Base-by-base conservation (phyloP, 1,140 invertebrate species). In the Aricia agestis region DNA sequence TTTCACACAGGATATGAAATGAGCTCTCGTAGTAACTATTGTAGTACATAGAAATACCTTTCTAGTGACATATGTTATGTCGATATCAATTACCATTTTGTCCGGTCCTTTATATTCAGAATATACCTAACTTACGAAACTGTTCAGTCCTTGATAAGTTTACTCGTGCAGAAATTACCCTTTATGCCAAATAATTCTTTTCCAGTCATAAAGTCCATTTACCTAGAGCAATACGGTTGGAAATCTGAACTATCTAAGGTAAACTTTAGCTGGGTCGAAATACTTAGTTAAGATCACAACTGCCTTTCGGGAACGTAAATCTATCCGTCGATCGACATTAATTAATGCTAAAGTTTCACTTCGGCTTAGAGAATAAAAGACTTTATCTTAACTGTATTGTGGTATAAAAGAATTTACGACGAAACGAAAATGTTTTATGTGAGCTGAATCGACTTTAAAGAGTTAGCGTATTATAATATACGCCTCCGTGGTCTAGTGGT, bases 211-310 rank as follows among this genome's bases (percentile, higher is more conserved):
- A 52, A 52, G 45, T 4, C 45, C 10, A 52, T 52, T 52, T 52
- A 52, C 11, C 13, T 52, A 52, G 45, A 52, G 6, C 11, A 11
- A 45, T 17, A 67, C 45, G 15, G 36, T 13, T 52, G 4, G 10
- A 52, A 52, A 52, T 52, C 45, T 52, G 11, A 52, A 52, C 45
- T 36, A 36, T 36, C 6, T 52, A 25, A 71, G 70, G 70, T 71
- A 52, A 71, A 59, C 19, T 71, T 67, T 36, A 71, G 70, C 59
- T 57, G 52, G 66, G 52, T 52, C 58, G 36, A 61, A 71, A 66
- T 71, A 71, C 65, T 71, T 71, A 71, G 70, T 67, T 71, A 71
- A 67, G 70, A 67, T 71, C 70, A 57, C 52, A 71, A 67, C 65
- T 57, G 65, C 52, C 52, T 71, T 71, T 71, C 52, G 66, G 70